phyloP scores from a whole-genome alignment of 2,888 invertebrate genomes.

The Dryadula phaetusa region DNA sequence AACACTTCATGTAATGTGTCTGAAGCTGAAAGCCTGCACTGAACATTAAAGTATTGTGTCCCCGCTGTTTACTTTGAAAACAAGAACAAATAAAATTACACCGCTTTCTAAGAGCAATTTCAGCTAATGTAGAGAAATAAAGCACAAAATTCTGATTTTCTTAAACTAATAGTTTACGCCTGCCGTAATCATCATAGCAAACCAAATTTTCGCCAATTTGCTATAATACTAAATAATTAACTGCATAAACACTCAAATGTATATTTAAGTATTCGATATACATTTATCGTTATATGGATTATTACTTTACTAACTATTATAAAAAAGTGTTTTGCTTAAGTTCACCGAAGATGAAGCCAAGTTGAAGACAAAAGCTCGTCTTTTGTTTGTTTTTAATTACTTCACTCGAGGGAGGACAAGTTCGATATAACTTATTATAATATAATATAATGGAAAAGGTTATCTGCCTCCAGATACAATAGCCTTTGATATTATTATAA shows the following conservation, averaged over 20 bases:
- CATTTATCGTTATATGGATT: too few relatives aligned
- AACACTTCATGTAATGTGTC: slow-evolving; percentile 28
- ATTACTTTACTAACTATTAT: slow-evolving; percentile 1
- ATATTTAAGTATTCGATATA: too few relatives aligned
- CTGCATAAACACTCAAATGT: too few relatives aligned
- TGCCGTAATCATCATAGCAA: slow-evolving; percentile 30
- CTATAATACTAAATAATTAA: not conserved
- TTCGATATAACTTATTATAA: slow-evolving; percentile 13
- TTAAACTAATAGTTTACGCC: slow-evolving; percentile 2
- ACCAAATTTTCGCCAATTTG: not conserved
- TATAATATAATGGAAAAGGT: slow-evolving; percentile 17
- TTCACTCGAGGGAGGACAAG: slow-evolving; percentile 29
- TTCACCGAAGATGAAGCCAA: slow-evolving; percentile 28
- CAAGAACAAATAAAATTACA: slow-evolving; percentile 53
- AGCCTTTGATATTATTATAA: not conserved
- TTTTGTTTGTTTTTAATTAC: slow-evolving; percentile 45
- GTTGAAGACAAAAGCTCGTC: slow-evolving; percentile 32
- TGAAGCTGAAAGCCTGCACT: slow-evolving; percentile 45
- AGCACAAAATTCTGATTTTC: not conserved
- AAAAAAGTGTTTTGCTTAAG: not conserved
- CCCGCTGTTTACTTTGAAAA: slow-evolving; percentile 49
- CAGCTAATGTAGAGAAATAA: slow-evolving; percentile 39
- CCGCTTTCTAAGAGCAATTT: slow-evolving; percentile 42
- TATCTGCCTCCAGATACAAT: slow-evolving; percentile 5
- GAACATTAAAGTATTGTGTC: slow-evolving; percentile 47